Evolutionary conservation across 2,797 vertebrate genomes (phyloP).

Genomic region (Bovichtus variegatus): DNA sequence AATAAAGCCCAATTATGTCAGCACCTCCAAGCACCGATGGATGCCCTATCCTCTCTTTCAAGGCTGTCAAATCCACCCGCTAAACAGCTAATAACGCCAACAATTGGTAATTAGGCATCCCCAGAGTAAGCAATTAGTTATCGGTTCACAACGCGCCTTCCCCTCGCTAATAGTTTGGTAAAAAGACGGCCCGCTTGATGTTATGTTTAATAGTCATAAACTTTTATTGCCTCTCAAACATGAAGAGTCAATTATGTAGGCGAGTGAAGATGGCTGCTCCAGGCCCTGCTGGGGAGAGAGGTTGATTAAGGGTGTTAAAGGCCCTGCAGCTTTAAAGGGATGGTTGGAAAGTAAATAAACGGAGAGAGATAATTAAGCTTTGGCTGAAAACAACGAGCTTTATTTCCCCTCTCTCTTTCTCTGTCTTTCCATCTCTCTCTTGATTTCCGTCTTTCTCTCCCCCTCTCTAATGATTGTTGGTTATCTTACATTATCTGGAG

Average conservation of each 20-base stretch:
- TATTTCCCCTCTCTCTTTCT: conserved; percentile 29
- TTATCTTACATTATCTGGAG: background rate
- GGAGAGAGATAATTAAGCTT: conserved; percentile 77
- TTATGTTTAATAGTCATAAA: conserved; percentile 88
- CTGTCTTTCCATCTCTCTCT: conserved; percentile 1
- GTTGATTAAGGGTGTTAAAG: conserved; percentile 83
- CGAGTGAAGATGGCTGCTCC: conserved; percentile 75
- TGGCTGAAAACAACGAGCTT: conserved; percentile 62
- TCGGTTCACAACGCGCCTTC: conserved; percentile 74
- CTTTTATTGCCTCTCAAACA: conserved; percentile 84
- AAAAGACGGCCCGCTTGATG: conserved; percentile 80
- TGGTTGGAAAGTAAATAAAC: conserved; percentile 80
- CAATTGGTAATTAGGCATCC: conserved; percentile 85
- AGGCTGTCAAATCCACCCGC: conserved; percentile 76
- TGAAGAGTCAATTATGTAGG: conserved; percentile 86
- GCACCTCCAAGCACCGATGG: conserved; percentile 54
- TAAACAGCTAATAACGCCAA: conserved; percentile 84
- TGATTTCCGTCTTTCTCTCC: conserved; percentile 3
- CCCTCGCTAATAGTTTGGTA: conserved; percentile 80
- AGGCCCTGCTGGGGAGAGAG: conserved; percentile 72
- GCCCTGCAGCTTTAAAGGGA: conserved; percentile 77
- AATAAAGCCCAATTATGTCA: conserved; percentile 69
- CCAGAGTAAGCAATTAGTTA: conserved; percentile 86
- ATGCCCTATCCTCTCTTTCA: conserved; percentile 64
- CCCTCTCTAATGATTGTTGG: conserved; percentile 9